A percentile compares a stretch with the other conserved stretches of the same genome.
Conservation (phyloP, 2,113 vertebrate genomes). For the Malaclemys terrapin region DNA sequence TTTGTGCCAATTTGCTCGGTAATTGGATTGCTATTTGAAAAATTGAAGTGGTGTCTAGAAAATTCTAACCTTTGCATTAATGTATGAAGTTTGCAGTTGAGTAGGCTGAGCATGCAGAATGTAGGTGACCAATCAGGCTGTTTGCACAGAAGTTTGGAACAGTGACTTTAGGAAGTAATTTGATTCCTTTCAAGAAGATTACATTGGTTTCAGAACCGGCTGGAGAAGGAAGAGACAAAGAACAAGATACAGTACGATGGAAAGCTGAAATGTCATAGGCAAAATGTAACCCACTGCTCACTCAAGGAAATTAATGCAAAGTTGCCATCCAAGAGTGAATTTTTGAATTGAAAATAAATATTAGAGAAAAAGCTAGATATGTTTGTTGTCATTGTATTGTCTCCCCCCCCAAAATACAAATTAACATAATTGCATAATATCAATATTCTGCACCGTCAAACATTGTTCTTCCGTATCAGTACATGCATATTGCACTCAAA, state of each 20-base stretch:
- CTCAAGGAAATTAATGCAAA: neutral
- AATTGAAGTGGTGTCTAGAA: conserved; percentile 68
- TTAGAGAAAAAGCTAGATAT: neutral
- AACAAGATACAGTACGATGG: neutral
- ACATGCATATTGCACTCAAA: neutral
- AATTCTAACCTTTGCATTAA: conserved; percentile 39
- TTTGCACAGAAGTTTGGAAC: conserved; percentile 33
- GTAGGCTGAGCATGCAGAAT: conserved; percentile 8
- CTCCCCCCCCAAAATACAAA: neutral
- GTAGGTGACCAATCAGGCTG: neutral
- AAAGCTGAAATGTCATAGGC: neutral
- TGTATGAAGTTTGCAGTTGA: neutral
- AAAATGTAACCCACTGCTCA: conserved; percentile 42
- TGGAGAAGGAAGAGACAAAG: conserved; percentile 33
- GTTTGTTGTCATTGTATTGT: neutral
- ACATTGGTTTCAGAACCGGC: conserved; percentile 7
- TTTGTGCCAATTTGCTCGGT: conserved; percentile 78
- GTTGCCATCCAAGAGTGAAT: neutral
- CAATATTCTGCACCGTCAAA: neutral
- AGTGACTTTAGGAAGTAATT: conserved; percentile 13
- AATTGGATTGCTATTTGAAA: conserved; percentile 82
- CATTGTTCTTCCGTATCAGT: neutral
- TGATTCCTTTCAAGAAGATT: neutral
- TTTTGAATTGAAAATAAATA: conserved; percentile 15
- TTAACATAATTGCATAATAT: neutral